phyloP scores from a whole-genome alignment of 30 jellyfish, hydroid and myxozoan species.

The Turritopsis dohrnii region DNA sequence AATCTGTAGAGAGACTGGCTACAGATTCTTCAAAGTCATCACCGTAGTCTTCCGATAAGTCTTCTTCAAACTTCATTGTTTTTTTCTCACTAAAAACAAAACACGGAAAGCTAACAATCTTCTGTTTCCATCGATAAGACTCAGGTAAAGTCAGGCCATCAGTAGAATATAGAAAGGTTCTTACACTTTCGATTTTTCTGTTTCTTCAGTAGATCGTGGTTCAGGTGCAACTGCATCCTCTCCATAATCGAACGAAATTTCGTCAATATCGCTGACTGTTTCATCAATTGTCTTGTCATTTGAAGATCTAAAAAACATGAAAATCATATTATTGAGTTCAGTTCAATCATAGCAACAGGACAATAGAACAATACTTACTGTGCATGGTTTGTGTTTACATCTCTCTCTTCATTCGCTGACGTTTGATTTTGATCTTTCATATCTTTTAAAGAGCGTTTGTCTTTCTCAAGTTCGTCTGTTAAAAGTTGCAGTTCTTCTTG shows the following conservation, averaged over 20 bases:
- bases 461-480: too few relatives aligned
- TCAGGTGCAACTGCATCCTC: neutral
- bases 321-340: neutral
- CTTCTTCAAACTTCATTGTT: neutral
- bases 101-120: neutral
- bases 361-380: neutral
- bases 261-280: neutral
- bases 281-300: neutral
- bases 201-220: neutral
- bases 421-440: too few relatives aligned
- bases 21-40: neutral
- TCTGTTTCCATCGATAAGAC: neutral
- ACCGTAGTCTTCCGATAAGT: neutral
- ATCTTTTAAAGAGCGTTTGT: neutral
- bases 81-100: neutral
- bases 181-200: neutral
- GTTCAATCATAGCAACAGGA: neutral
- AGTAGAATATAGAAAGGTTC: neutral
- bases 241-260: neutral
- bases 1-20: neutral
- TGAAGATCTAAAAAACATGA: neutral
- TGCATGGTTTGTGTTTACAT: neutral
- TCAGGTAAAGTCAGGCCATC: neutral
- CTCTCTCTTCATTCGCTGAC: neutral
- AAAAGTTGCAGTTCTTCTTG: neutral